These are phyloP conservation scores for Boloria euphrosyne DNA, from an alignment of 2,888 invertebrate genomes.

Conservation along the genomic window DNA sequence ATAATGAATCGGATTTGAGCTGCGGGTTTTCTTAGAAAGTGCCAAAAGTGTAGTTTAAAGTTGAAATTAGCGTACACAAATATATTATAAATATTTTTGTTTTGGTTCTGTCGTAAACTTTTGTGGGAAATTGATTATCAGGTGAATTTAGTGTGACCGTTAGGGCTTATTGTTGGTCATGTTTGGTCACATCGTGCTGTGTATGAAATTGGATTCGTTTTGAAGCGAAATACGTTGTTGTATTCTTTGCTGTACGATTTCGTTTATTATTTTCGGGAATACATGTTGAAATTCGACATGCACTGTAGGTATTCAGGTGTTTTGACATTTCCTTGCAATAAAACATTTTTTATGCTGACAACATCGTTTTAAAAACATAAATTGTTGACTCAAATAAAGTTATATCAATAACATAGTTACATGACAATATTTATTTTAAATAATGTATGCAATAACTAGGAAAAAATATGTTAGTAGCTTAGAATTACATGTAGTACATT, in stretches of 20 bases:
- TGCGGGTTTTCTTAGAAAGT: conserved; percentile 57
- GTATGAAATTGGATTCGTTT: conserved; percentile 46
- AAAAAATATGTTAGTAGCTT: too few relatives aligned
- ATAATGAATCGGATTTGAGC: conserved; percentile 66
- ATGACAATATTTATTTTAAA: too few relatives aligned
- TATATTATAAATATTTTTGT: conserved; percentile 12
- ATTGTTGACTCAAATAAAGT: too few relatives aligned
- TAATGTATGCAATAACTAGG: too few relatives aligned
- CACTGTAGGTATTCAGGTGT: conserved; percentile 18
- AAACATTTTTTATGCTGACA: background rate
- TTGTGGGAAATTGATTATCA: conserved; percentile 73
- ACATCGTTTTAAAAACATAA: background rate
- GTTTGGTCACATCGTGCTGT: conserved; percentile 34
- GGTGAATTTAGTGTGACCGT: conserved; percentile 50
- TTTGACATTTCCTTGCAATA: conserved; percentile 9
- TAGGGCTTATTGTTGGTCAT: conserved; percentile 40
- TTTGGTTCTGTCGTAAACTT: conserved; percentile 48
- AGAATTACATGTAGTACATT: too few relatives aligned
- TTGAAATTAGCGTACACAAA: conserved; percentile 22
- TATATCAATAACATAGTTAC: too few relatives aligned
- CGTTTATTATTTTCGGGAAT: conserved; percentile 18
- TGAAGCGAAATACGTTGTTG: conserved; percentile 12
- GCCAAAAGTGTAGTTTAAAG: conserved; percentile 6
- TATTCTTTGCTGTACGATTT: conserved; percentile 19
- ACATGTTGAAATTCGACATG: conserved; percentile 22